Conservation (phyloP, 2,797 vertebrate species). For the Loris lydekkerianus region DNA sequence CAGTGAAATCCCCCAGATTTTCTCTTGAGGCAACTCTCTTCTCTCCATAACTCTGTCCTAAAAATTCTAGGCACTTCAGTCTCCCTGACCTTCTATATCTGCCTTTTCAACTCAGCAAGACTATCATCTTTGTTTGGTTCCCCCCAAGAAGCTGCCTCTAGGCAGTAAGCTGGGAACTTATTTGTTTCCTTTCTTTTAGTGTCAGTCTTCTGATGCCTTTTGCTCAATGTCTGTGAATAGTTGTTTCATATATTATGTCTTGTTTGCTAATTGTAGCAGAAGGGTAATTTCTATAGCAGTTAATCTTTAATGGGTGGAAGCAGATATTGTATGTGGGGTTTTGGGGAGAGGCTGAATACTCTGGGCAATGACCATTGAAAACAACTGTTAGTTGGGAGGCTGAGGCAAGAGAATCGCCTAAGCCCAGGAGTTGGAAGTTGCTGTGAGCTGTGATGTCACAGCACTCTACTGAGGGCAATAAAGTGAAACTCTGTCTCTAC, state of each 20-base stretch:
- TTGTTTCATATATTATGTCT: constrained; percentile 1
- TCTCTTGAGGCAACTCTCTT: background rate
- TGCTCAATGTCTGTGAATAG: background rate
- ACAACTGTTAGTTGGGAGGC: background rate
- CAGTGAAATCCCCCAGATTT: background rate
- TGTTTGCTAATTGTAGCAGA: background rate
- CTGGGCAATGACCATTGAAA: background rate
- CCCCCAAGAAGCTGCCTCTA: background rate
- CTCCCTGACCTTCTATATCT: background rate
- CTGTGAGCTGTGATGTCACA: too few relatives aligned
- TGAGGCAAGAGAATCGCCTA: too few relatives aligned
- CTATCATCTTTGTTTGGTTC: background rate
- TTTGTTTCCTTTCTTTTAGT: background rate
- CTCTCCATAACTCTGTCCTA: background rate
- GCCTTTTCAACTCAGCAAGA: background rate
- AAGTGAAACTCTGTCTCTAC: too few relatives aligned
- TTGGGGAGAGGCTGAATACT: background rate
- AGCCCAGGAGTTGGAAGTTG: too few relatives aligned
- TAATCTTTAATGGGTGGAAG: background rate
- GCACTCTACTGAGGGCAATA: too few relatives aligned
- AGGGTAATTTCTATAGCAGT: background rate
- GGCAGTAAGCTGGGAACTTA: background rate
- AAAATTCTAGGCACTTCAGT: background rate
- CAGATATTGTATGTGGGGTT: background rate
- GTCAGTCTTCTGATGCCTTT: background rate